Evolutionary conservation across 2,888 invertebrate species (phyloP), one percentile per base, ranked within the genome.

Genomic region (Melipona beecheii): DNA sequence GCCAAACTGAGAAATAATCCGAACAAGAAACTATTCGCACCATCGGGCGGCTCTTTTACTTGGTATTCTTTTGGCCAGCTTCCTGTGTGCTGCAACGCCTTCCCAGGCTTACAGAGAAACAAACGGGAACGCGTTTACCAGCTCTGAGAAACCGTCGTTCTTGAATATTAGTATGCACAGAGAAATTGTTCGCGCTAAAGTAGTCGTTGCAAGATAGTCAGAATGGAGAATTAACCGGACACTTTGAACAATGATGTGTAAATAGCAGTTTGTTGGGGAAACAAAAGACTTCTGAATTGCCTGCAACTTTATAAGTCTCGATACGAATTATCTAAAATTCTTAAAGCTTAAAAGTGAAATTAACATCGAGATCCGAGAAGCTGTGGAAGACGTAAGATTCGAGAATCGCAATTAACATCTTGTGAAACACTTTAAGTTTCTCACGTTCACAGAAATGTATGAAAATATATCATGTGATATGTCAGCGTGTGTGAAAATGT

Each of bases 41-140:
- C 60, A 62, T 78, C 70, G 19, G 31, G 56, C 66, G 31, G 15
- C 56, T 19, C 21, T 19, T 72, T 24, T 21, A 19, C 58, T 21
- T 27, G 4, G 9, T 50, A 54, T 72, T 75, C 56, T 69, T 78
- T 75, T 69, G 54, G 71, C 80, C n/a, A 62, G 17, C 50, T 60
- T 76, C 58, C 64, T 69, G 27, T 31, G 54, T 24, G 13, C 56
- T 50, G 31, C 52, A 4, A 5, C 27, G n/a, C 52, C 64, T 68
- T 74, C 70, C 62, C 70, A 76, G 65, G 66, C 79, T 84, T 78
- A 76, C 75, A 43, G 58, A 36, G 72, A 74, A 71, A 81, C 73
- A 75, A 81, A 81, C 78, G 76, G 78, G 76, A 73, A 58, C 52
- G 31, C 27, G 65, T 76, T 79, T 52, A 64, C 52, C 21, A 69